phyloP scores from a whole-genome alignment of 2,888 invertebrate genomes.

The Chironomus tentans region DNA sequence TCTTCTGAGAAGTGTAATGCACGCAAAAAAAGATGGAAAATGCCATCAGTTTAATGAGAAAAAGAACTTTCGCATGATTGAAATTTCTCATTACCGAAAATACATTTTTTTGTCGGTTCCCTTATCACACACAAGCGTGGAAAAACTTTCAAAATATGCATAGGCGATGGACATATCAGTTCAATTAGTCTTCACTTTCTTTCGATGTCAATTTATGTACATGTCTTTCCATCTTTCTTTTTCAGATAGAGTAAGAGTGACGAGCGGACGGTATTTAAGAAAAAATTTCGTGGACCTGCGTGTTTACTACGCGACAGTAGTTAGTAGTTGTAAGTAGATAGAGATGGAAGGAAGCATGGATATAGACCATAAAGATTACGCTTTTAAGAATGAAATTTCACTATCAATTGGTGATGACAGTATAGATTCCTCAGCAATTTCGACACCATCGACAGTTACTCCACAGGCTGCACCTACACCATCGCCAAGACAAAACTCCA shows the following conservation, averaged over 20 bases:
- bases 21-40: too few relatives aligned
- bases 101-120: too few relatives aligned
- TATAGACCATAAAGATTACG: slow-evolving; percentile 27
- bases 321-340: not conserved
- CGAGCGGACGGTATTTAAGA: too few relatives aligned
- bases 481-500: slow-evolving; percentile 29
- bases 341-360: slow-evolving; percentile 4
- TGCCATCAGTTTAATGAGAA: too few relatives aligned
- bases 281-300: not conserved
- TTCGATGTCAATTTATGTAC: not conserved
- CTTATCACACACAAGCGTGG: not conserved
- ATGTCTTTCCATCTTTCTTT: too few relatives aligned
- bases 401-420: slow-evolving; percentile 30
- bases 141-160: not conserved
- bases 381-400: slow-evolving; percentile 31
- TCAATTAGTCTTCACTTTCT: not conserved
- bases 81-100: too few relatives aligned
- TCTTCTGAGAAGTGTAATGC: too few relatives aligned
- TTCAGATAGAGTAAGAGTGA: too few relatives aligned
- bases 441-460: slow-evolving; percentile 28
- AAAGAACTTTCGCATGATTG: too few relatives aligned
- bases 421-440: not conserved
- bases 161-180: not conserved
- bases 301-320: not conserved
- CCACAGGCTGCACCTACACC: slow-evolving; percentile 31